A percentile compares a stretch with the other conserved stretches of the same genome.
phyloP scores from a whole-genome alignment of 2,888 invertebrate genomes.

The Nemoura dubitans region DNA sequence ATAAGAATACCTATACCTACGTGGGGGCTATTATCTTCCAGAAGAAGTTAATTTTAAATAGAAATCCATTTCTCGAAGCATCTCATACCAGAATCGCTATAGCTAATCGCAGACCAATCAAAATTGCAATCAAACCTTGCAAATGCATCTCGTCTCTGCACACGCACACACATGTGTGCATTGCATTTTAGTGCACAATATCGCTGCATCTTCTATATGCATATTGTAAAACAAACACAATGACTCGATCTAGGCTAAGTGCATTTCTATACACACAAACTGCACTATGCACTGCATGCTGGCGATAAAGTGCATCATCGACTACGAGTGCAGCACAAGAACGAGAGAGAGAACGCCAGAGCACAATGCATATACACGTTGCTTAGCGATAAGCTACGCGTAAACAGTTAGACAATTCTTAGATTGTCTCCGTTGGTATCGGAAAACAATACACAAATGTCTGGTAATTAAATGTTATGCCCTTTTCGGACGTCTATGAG shows the following conservation, averaged over 20 bases:
- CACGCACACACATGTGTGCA: background rate
- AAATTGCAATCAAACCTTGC: background rate
- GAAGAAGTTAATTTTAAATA: background rate
- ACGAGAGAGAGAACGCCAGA: no score
- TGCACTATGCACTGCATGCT: background rate
- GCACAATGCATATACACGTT: background rate
- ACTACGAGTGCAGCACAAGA: no score
- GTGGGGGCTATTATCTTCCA: no score
- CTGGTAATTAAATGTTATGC: constrained; percentile 35
- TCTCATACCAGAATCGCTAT: background rate
- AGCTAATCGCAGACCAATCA: background rate
- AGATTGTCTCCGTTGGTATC: background rate
- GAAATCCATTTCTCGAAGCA: background rate
- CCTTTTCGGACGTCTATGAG: background rate
- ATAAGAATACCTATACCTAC: no score
- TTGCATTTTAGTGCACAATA: background rate
- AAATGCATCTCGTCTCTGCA: background rate
- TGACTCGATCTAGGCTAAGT: background rate
- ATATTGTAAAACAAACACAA: background rate
- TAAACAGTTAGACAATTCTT: constrained; percentile 1
- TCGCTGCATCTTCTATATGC: background rate
- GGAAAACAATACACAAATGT: constrained; percentile 25
- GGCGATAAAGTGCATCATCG: no score
- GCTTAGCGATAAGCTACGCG: background rate
- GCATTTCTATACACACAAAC: background rate